Evolutionary conservation across 2,797 vertebrate species (phyloP).

Genomic region (Rhabdomys pumilio): DNA sequence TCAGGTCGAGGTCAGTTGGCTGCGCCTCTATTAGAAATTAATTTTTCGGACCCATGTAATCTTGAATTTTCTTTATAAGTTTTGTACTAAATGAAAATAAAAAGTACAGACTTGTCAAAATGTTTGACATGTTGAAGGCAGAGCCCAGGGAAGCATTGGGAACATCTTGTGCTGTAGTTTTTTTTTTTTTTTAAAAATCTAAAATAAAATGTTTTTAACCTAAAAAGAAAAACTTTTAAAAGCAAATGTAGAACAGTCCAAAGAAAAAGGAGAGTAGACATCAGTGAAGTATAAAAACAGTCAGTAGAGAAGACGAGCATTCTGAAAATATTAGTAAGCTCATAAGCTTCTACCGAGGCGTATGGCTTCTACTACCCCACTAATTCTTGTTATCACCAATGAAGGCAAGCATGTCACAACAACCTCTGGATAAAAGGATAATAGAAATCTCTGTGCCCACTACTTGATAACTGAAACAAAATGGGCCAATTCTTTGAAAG

Average conservation of each 20-base stretch:
- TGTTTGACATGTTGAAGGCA: not conserved
- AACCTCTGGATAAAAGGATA: not conserved
- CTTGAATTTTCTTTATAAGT: not conserved
- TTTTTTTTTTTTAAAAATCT: not conserved
- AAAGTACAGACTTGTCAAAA: not conserved
- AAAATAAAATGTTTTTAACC: not conserved
- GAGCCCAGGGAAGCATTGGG: not conserved
- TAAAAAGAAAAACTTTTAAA: not conserved
- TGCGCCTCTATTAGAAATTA: not conserved
- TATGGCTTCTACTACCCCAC: not conserved
- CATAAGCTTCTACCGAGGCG: not conserved
- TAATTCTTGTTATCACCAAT: not conserved
- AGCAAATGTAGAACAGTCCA: conserved; percentile 12
- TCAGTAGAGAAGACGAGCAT: not conserved
- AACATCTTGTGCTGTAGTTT: not conserved
- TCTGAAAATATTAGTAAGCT: conserved; percentile 15
- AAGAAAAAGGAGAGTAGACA: not conserved
- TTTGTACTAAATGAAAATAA: not conserved
- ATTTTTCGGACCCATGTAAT: not conserved
- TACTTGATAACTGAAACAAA: not conserved
- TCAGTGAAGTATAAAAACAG: not conserved
- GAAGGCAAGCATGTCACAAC: not conserved
- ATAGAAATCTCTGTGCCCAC: not conserved
- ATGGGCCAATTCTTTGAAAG: not conserved
- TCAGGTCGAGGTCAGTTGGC: no score